Percentiles rank a stretch among this genome's conserved stretches.
Conservation (phyloP, 2,797 vertebrate species). For the Ptychobarbus kaznakovi region DNA sequence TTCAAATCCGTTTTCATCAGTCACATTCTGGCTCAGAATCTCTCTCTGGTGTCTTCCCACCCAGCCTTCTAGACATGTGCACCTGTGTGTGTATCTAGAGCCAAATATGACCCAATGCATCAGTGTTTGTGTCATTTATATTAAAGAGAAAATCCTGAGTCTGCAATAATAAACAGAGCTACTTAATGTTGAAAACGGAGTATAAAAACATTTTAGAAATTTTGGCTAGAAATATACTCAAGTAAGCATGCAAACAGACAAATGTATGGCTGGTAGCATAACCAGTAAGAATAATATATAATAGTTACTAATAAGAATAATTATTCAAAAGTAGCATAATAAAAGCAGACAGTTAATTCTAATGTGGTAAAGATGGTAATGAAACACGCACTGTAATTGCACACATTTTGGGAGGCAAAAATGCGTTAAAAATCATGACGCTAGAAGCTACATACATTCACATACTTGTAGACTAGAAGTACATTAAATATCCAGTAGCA, state of each 20-base stretch:
- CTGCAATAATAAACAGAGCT: conserved; percentile 12
- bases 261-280: background rate
- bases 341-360: background rate
- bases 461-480: background rate
- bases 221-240: background rate
- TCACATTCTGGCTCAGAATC: conserved; percentile 26
- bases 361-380: background rate
- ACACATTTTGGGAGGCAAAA: background rate
- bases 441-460: background rate
- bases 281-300: background rate
- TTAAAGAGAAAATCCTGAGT: background rate
- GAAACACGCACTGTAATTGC: background rate
- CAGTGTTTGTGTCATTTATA: conserved; percentile 18
- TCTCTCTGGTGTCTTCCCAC: conserved; percentile 29
- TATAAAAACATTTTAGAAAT: conserved; percentile 5
- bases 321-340: background rate
- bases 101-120: conserved; percentile 22
- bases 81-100: background rate
- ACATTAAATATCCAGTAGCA: conserved; percentile 1
- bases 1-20: conserved; percentile 26
- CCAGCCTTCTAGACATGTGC: background rate
- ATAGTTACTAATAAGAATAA: conserved; percentile 7
- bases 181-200: conserved; percentile 6
- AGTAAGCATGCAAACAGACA: background rate
- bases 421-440: background rate